phyloP scores from a whole-genome alignment of 1,140 invertebrate genomes.

The Pachypeltis micranthus region DNA sequence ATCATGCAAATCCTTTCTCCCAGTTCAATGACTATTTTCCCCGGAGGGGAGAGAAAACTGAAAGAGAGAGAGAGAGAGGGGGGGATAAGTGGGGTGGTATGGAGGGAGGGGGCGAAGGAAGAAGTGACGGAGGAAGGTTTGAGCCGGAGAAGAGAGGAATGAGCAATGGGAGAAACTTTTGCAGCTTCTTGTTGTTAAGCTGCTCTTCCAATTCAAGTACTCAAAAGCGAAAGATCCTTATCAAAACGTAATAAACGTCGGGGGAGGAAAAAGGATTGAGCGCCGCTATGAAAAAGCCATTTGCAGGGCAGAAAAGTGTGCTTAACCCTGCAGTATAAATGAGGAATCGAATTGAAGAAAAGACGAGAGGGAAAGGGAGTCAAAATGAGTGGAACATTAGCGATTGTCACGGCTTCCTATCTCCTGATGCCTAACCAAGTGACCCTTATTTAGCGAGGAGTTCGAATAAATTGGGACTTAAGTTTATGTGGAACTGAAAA shows the following conservation, averaged over 20 bases:
- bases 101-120: too few species aligned
- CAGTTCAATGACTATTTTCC: constrained; percentile 8
- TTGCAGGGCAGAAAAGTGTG: neutral
- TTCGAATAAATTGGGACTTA: too few species aligned
- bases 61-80: neutral
- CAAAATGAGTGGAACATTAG: too few species aligned
- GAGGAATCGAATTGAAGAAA: neutral
- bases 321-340: neutral
- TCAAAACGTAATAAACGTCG: constrained; percentile 4
- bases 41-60: too few species aligned
- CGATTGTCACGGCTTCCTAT: too few species aligned
- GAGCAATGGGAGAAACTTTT: neutral
- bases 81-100: too few species aligned
- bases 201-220: constrained; percentile 1
- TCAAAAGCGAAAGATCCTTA: constrained; percentile 4
- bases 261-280: neutral
- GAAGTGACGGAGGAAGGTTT: too few species aligned
- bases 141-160: neutral
- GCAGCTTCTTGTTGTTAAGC: constrained; percentile 6
- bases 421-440: too few species aligned
- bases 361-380: too few species aligned
- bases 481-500: too few species aligned
- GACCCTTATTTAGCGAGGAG: too few species aligned
- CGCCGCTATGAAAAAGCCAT: constrained; percentile 1
- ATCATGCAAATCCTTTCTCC: neutral